Base-by-base conservation (phyloP, 2,888 invertebrate species). In the Sepiola atlantica region DNA sequence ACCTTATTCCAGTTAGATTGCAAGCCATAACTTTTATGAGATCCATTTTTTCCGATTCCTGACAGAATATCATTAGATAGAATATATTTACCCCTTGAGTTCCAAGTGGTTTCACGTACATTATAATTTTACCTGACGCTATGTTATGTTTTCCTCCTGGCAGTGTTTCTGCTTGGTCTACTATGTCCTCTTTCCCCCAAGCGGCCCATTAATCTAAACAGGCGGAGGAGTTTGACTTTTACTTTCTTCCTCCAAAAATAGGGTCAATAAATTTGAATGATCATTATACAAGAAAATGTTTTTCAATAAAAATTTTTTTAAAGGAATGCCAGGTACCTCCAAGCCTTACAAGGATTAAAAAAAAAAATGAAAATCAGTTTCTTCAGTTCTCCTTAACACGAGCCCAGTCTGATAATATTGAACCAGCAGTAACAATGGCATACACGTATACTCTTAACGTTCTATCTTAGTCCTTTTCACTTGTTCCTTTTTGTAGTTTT, bases 41-140 rank as follows among this genome's bases (percentile, higher is more conserved):
- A 77, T n/a, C n/a, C 32, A 16, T 4, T 93, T 93, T 93, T 93
- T 54, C n/a, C 20, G 54, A 35, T 93, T 35, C 93, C n/a, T 93
- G 32, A 21, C 45, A 45, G 20, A n/a, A 18, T 32, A 6, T 54
- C n/a, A 45, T 45, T 45, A 45, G 45, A 45, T 45, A 45, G 14
- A 28, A 45, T 28, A 92, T 45, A 45, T 35, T 92, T 45, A 54
- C 92, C 92, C 92, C 55, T 45, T 54, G 55, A 45, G 45, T 92
- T 45, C 20, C 28, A 28, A 35, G 92, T 55, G 92, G 54, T 28
- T 45, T 28, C 6, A 45, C 55, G n/a, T 55, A 55, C 93, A 93
- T 92, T 54, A 54, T 32, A 54, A 18, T 93, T 93, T 35, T 93
- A 35, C 55, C 55, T 54, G 32, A 93, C 32, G 55, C 54, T 45